Base-by-base conservation (phyloP, 2,797 vertebrate genomes). In the Serranus cabrilla region DNA sequence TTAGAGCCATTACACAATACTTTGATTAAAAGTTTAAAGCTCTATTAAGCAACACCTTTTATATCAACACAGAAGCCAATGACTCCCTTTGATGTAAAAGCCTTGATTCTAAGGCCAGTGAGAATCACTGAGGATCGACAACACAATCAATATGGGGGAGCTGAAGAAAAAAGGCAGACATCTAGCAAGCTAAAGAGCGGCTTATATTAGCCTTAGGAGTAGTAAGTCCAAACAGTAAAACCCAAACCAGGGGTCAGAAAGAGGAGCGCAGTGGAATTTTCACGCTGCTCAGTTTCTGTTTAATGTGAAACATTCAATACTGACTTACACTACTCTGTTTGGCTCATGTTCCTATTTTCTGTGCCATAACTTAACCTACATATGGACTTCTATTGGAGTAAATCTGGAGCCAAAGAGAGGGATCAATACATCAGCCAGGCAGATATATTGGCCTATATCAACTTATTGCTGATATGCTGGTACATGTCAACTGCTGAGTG, bases 21-120 rank as follows among this genome's bases (percentile, higher is more conserved):
- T 47, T 56, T 74, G 31, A 77, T 47, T 42, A 60, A 75, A 74
- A n/a, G 64, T 81, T 34, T 50, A 69, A 75, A 71, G 59, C 56
- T 56, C 43, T 50, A n/a, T 40, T 25, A 78, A 49, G 49, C 18
- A 58, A 74, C 65, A 45, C 43, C 54, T 72, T 61, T 75, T 5
- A n/a, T 34, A 60, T 51, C 14, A 60, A 52, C 55, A 80, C 57
- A 42, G 25, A 69, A 60, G 60, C 11, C 56, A 78, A 71, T 61
- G 37, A 63, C 34, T 57, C 37, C 55, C 18, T 39, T 12, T 42
- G 49, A 71, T 56, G 21, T 56, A 61, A 76, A 68, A 31, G 7
- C 25, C 3, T 49, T 27, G 47, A 31, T 50, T 17, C 51, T 17
- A 39, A 81, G 49, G 43, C 49, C 50, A 55, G 45, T 62, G 54